Base-by-base conservation (phyloP, 2,797 vertebrate species). In the Chaenodraco wilsoni region DNA sequence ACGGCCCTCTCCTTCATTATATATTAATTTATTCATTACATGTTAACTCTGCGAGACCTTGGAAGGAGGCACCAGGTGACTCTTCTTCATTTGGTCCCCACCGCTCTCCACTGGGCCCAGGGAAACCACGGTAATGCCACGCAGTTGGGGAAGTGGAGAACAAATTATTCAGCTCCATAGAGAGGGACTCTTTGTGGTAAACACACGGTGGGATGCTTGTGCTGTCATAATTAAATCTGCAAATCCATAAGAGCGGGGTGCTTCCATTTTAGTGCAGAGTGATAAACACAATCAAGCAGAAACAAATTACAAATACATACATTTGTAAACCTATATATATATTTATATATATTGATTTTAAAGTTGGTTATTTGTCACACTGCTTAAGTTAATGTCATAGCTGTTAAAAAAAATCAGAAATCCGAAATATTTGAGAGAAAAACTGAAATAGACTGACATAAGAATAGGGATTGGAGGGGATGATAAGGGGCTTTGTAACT, bases 11-110 rank as follows among this genome's bases (percentile, higher is more conserved):
- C 77, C 89, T 91, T 94, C 94, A 94, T 95, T 94, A 93, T 88
- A 81, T 93, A 94, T 93, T 94, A 93, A 95, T 95, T 95, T 95
- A 94, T 95, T 95, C 93, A 95, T 95, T 94, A 92, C 90, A 94
- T 91, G 90, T 94, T 94, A 95, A 95, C 93, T 94, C 93, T 90
- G 86, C 69, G 73, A 92, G 93, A 92, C 91, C 91, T 92, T 90
- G 89, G 80, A 76, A 87, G 81, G 85, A 91, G 84, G 90, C 86
- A 76, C 88, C 91, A 93, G 93, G 92, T 95, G 93, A 95, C 86
- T 84, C 88, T 85, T 91, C 93, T 91, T 93, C 91, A 93, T 93
- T 94, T 92, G 91, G 92, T 87, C 85, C 86, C 87, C 86, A 83
- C 79, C 31, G 90, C 86, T 91, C 88, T 86, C 92, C 89, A 84